Base-by-base conservation (phyloP, 2,888 invertebrate genomes). In the Neuroscelio doddi region DNA sequence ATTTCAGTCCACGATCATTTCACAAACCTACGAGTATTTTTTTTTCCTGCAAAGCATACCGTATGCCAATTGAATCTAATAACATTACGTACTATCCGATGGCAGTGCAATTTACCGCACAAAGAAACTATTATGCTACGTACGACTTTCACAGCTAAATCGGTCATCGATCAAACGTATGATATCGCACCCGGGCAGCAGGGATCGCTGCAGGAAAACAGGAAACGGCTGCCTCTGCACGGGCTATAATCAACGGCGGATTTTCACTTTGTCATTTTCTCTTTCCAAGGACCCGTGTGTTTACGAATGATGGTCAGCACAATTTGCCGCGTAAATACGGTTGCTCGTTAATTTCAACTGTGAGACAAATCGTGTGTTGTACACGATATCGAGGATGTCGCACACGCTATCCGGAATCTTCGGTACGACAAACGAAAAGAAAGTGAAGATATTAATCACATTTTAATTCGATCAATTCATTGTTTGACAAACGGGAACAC, bases 91-190 rank as follows among this genome's bases (percentile, higher is more conserved):
- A n/a, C n/a, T n/a, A n/a, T n/a, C n/a, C n/a, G n/a, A n/a, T n/a
- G n/a, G n/a, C n/a, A n/a, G n/a, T n/a, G 61, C 52, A 53, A 53
- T 61, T 66, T 52, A 53, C 61, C 57, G 36, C 44, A 50, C 52
- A 58, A 63, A 59, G 58, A 49, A 59, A 67, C 56, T 55, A 59
- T 44, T 56, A 41, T 24, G 12, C 44, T 30, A 55, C 65, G 63
- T 63, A 56, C 52, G 44, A 67, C 67, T 64, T 68, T 68, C 63
- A 64, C 67, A 52, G 55, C 58, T 59, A 67, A 67, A 63, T 67
- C 67, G 67, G 67, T 67, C 67, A 67, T 67, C 59, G 67, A 67
- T 67, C 59, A 67, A 63, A 49, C 56, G 59, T 47, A 17, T 29
- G 62, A 66, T 62, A 58, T 32, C 29, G 55, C 44, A 30, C 24